Evolutionary conservation across 2,888 invertebrate species (phyloP), one percentile per base, ranked within the genome.

Genomic region (Cerastoderma edule): DNA sequence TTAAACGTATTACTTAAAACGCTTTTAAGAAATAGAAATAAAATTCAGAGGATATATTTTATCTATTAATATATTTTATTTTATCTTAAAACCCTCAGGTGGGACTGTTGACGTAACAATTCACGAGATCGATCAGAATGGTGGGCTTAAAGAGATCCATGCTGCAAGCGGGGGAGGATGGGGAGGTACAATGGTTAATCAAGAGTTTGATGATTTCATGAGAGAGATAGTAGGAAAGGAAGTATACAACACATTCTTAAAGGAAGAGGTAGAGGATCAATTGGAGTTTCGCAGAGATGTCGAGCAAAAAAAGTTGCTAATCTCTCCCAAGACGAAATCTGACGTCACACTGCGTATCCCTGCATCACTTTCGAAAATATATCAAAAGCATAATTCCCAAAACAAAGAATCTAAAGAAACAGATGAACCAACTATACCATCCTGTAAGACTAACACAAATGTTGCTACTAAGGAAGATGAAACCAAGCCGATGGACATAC

Each of bases 281-380:
- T 24, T 66, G 16, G 72, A 72, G 33, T 32, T 72, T 19, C 66
- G 66, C 66, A 33, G 72, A 32, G 57, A 72, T 48, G 66, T 72
- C 48, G 72, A 72, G 46, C 24, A 57, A 6, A 72, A 72, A 46
- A 72, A 72, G 48, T 27, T 56, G 39, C 10, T 44, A 6, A 48
- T 72, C 3, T 35, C 13, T 19, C 66, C 56, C 5, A 56, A 56
- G 8, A 57, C 0, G 2, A 57, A 32, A 0, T 27, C 32, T 19
- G 39, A 44, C n/a, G 48, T 66, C n/a, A 44, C 22, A n/a, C 56
- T 72, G 50, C 56, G 22, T 30, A 46, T 72, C 13, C 72, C 72
- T 19, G 35, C 28, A 19, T 72, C 72, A 1, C 56, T 66, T 28
- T 30, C 13, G 5, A 35, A 54, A 16, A 46, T 68, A 19, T 63